Conservation (phyloP, 2,888 invertebrate genomes). For the Rutpela maculata region DNA sequence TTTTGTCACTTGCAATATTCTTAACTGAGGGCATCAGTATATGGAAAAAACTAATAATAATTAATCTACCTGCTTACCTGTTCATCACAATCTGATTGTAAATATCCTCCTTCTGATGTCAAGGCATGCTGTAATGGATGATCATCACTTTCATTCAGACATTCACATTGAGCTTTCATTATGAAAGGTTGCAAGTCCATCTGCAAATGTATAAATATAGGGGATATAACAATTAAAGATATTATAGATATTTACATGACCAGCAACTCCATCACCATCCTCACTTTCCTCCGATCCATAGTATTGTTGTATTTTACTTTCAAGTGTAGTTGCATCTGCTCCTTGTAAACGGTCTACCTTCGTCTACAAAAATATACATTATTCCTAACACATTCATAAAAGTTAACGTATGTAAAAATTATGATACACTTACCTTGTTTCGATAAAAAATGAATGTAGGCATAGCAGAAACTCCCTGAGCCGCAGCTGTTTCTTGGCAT, state of each 20-base stretch:
- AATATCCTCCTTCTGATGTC: slow-evolving; percentile 78
- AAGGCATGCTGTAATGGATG: slow-evolving; percentile 88
- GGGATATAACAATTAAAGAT: background rate
- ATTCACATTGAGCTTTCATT: slow-evolving; percentile 93
- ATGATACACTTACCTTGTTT: slow-evolving; percentile 79
- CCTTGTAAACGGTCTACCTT: slow-evolving; percentile 92
- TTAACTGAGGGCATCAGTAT: background rate
- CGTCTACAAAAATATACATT: slow-evolving; percentile 74
- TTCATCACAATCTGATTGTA: slow-evolving; percentile 96
- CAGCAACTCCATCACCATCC: slow-evolving; percentile 83
- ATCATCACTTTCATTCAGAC: slow-evolving; percentile 96
- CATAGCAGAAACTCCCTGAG: slow-evolving; percentile 95
- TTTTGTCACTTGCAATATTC: no score
- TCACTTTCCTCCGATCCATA: slow-evolving; percentile 82
- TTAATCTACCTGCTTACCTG: slow-evolving; percentile 76
- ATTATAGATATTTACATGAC: slow-evolving; percentile 82
- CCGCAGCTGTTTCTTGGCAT: slow-evolving; percentile 91
- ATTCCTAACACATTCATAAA: background rate
- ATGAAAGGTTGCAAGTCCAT: slow-evolving; percentile 93
- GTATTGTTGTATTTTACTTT: slow-evolving; percentile 92
- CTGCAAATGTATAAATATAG: slow-evolving; percentile 75
- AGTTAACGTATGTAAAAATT: background rate
- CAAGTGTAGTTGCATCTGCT: slow-evolving; percentile 87
- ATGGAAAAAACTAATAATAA: background rate
- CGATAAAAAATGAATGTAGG: slow-evolving; percentile 98